Conservation (phyloP, 2,113 vertebrate genomes). For the Corvus cornix region DNA sequence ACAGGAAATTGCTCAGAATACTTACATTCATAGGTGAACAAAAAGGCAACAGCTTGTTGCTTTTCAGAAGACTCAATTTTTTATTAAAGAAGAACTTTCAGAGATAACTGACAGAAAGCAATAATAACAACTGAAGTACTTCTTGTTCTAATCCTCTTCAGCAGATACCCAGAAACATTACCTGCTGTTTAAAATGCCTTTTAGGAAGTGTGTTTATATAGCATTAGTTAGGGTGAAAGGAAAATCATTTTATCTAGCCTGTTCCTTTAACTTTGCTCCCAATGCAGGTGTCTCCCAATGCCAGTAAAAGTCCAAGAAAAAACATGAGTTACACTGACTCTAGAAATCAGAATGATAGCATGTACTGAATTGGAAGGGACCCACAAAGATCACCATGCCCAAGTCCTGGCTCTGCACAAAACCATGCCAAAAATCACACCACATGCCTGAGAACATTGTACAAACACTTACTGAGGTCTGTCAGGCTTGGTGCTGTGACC, state of each 20-base stretch:
- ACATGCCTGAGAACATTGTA: rapidly evolving
- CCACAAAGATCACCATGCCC: not conserved
- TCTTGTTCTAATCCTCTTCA: not conserved
- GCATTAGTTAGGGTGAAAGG: not conserved
- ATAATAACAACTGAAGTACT: not conserved
- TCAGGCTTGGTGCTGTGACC: not conserved
- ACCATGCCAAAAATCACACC: not conserved
- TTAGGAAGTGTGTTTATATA: not conserved
- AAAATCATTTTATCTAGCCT: not conserved
- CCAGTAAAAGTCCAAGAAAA: not conserved
- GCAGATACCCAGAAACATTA: not conserved
- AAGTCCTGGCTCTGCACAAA: not conserved
- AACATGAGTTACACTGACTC: not conserved
- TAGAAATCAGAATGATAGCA: not conserved
- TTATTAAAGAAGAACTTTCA: not conserved
- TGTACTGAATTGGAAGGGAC: not conserved
- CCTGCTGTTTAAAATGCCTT: not conserved
- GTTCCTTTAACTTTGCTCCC: not conserved
- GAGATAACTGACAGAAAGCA: not conserved
- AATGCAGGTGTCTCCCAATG: not conserved
- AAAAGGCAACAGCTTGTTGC: not conserved
- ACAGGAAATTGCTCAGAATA: not conserved
- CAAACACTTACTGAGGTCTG: not conserved
- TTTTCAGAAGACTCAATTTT: not conserved
- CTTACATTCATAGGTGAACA: not conserved